These are phyloP conservation scores for Hyles euphorbiae DNA, from an alignment of 1,140 invertebrate genomes.

Conservation along the genomic window DNA sequence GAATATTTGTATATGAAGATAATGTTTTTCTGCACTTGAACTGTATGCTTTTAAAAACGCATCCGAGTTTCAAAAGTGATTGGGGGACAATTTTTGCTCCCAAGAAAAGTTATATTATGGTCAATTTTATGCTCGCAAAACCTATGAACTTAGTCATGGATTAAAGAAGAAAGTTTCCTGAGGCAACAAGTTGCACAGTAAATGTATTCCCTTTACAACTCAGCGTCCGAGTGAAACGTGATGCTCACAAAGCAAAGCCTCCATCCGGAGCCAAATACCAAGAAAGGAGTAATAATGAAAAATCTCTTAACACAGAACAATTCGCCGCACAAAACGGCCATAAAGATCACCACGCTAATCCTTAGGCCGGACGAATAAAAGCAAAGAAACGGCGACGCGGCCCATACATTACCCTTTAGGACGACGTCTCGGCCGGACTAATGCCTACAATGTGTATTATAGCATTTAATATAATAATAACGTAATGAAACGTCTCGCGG, in stretches of 20 bases:
- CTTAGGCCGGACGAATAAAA: slow-evolving; percentile 41
- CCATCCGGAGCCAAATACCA: slow-evolving; percentile 18
- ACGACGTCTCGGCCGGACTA: slow-evolving; percentile 51
- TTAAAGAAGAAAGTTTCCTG: too few species aligned
- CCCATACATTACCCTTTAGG: slow-evolving; percentile 54
- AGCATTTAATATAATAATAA: slow-evolving; percentile 75
- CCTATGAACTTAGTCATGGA: too few species aligned
- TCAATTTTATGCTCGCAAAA: too few species aligned
- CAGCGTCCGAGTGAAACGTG: slow-evolving; percentile 9
- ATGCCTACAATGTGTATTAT: slow-evolving; percentile 72
- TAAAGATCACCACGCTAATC: slow-evolving; percentile 43
- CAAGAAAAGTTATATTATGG: too few species aligned
- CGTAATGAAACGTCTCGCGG: slow-evolving; percentile 70
- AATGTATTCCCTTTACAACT: neutral
- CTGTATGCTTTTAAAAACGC: too few species aligned
- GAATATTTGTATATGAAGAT: too few species aligned
- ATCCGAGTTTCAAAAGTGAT: too few species aligned
- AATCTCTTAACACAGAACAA: slow-evolving; percentile 29
- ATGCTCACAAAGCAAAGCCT: slow-evolving; percentile 14
- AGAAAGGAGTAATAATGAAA: slow-evolving; percentile 23
- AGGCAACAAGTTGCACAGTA: too few species aligned
- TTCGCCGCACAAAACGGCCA: slow-evolving; percentile 32
- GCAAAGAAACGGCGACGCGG: slow-evolving; percentile 28
- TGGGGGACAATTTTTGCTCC: too few species aligned
- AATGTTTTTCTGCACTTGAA: too few species aligned